Percentiles rank a stretch among this genome's conserved stretches.
Conservation (phyloP, 2,888 invertebrate genomes). For the Lycia hirtaria region DNA sequence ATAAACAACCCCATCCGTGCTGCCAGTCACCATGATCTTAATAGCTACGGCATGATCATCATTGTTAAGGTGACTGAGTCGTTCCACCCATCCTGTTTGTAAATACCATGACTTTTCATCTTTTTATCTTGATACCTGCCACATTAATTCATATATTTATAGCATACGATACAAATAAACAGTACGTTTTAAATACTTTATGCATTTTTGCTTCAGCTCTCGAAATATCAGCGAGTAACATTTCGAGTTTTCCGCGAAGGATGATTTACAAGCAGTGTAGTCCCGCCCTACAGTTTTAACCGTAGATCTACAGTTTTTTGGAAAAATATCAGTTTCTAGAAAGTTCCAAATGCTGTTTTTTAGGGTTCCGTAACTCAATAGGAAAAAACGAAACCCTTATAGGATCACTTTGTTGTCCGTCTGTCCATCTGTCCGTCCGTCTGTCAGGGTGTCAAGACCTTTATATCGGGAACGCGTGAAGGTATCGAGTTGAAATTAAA, state of each 20-base stretch:
- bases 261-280: conserved; percentile 76
- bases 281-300: too few relatives aligned
- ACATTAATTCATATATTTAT: background rate
- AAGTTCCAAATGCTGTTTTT: too few relatives aligned
- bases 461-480: too few relatives aligned
- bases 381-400: too few relatives aligned
- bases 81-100: conserved; percentile 29
- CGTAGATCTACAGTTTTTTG: too few relatives aligned
- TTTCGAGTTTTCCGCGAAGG: conserved; percentile 56
- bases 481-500: too few relatives aligned
- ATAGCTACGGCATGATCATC: conserved; percentile 33
- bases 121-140: conserved; percentile 3
- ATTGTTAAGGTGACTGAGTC: conserved; percentile 27
- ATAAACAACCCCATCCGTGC: conserved; percentile 36
- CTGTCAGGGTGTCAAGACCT: too few relatives aligned
- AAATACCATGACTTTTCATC: conserved; percentile 19
- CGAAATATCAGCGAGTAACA: conserved; percentile 46
- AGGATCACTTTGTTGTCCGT: too few relatives aligned
- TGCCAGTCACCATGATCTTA: conserved; percentile 31
- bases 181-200: conserved; percentile 5
- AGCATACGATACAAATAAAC: conserved; percentile 1
- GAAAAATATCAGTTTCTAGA: too few relatives aligned
- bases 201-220: conserved; percentile 22
- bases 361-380: too few relatives aligned
- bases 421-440: too few relatives aligned